Conservation (phyloP, 2,888 invertebrate species). For the Amaurobius ferox region DNA sequence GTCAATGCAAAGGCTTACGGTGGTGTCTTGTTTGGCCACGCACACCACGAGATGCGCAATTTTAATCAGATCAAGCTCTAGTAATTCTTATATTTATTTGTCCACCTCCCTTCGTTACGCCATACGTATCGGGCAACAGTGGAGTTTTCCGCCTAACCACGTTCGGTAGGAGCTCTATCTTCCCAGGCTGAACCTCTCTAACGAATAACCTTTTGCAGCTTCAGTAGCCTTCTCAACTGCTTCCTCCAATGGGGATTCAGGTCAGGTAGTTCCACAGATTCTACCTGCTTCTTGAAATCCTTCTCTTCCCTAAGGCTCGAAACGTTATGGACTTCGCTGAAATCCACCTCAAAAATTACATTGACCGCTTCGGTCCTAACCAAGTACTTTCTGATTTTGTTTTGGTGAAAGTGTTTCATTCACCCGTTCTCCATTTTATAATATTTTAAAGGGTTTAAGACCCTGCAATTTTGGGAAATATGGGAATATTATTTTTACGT, state of each 20-base stretch:
- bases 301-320: background rate
- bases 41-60: conserved; percentile 21
- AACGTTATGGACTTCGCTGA: background rate
- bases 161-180: background rate
- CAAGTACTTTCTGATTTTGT: background rate
- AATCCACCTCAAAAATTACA: background rate
- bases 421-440: background rate
- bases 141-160: background rate
- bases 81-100: background rate
- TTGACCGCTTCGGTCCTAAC: background rate
- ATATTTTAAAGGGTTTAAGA: too few relatives aligned
- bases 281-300: background rate
- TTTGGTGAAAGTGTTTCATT: background rate
- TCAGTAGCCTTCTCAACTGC: background rate
- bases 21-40: conserved; percentile 19
- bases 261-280: background rate
- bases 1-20: background rate
- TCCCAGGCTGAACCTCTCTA: background rate
- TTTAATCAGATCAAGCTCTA: conserved; percentile 17
- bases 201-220: background rate
- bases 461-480: too few relatives aligned
- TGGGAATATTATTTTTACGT: too few relatives aligned
- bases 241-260: background rate
- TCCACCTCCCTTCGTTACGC: background rate
- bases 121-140: background rate